These are phyloP conservation scores for Iguana delicatissima DNA, from an alignment of 2,797 vertebrate genomes.

Conservation along the genomic window DNA sequence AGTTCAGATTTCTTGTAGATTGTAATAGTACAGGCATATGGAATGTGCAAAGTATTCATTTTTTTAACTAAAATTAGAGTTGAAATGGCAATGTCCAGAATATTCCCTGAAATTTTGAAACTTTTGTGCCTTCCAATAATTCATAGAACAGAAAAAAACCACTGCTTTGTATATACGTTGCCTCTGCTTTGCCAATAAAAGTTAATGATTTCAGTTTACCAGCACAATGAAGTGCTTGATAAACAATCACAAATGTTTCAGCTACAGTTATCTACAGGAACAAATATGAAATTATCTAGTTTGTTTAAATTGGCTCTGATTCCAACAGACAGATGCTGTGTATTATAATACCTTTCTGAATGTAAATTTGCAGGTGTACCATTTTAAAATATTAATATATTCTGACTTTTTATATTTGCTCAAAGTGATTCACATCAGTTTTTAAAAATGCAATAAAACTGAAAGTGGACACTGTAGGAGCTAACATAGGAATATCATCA, in stretches of 20 bases:
- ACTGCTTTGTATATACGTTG: neutral
- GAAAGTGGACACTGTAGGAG: neutral
- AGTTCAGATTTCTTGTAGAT: neutral
- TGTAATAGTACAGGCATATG: neutral
- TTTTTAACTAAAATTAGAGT: neutral
- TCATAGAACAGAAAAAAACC: neutral
- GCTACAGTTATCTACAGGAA: slow-evolving; percentile 3
- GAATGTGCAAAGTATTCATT: neutral
- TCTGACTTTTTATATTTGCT: neutral
- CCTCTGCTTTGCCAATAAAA: slow-evolving; percentile 34
- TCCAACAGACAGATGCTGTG: neutral
- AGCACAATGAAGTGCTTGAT: slow-evolving; percentile 8
- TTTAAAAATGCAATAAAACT: neutral
- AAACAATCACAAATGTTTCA: slow-evolving; percentile 16
- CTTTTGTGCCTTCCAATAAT: neutral
- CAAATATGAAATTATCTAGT: slow-evolving; percentile 6
- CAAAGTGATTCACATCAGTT: neutral
- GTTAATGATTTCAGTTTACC: slow-evolving; percentile 38
- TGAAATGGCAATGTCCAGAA: neutral
- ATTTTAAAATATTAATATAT: neutral
- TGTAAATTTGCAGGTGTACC: neutral
- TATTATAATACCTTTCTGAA: neutral
- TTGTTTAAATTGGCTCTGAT: slow-evolving; percentile 20
- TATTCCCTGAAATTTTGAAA: neutral
- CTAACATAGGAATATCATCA: neutral